Evolutionary conservation across 2,888 invertebrate species (phyloP).

Genomic region (Spisula solida): DNA sequence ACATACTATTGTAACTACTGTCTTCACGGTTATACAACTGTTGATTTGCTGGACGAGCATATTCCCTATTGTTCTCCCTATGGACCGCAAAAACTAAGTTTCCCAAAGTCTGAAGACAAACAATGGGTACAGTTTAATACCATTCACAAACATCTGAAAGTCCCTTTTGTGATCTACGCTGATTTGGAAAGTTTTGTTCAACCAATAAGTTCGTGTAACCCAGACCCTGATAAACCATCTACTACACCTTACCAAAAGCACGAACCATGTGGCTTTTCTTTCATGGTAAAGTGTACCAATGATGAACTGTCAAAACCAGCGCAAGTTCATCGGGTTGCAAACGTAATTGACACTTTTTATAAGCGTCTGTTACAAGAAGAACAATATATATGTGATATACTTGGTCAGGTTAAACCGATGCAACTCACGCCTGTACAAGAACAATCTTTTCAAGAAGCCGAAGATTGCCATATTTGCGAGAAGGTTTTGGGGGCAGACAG

Average conservation of each 20-base stretch:
- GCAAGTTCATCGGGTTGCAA: conserved; percentile 49
- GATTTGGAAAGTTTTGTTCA: conserved; percentile 54
- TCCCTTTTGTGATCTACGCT: conserved; percentile 60
- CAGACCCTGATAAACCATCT: conserved; percentile 41
- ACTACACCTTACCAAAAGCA: conserved; percentile 45
- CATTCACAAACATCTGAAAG: conserved; percentile 51
- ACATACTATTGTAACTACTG: conserved; percentile 50
- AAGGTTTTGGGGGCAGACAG: conserved; percentile 43
- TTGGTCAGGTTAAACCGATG: conserved; percentile 47
- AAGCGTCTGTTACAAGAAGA: conserved; percentile 57
- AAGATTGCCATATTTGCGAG: conserved; percentile 51
- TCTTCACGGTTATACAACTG: conserved; percentile 57
- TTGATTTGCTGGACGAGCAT: conserved; percentile 55
- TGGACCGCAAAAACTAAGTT: conserved; percentile 49
- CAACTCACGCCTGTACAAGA: conserved; percentile 29
- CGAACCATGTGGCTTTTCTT: conserved; percentile 52
- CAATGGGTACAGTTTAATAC: conserved; percentile 50
- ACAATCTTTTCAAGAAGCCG: conserved; percentile 21
- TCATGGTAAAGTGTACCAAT: conserved; percentile 56
- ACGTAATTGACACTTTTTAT: conserved; percentile 45
- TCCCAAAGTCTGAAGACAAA: conserved; percentile 34
- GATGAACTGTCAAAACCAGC: conserved; percentile 51
- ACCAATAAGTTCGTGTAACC: conserved; percentile 48
- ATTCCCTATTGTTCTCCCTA: conserved; percentile 39
- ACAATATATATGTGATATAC: conserved; percentile 49